These are phyloP conservation scores for Catocala nupta DNA, from an alignment of 2,888 invertebrate species.

Conservation along the genomic window DNA sequence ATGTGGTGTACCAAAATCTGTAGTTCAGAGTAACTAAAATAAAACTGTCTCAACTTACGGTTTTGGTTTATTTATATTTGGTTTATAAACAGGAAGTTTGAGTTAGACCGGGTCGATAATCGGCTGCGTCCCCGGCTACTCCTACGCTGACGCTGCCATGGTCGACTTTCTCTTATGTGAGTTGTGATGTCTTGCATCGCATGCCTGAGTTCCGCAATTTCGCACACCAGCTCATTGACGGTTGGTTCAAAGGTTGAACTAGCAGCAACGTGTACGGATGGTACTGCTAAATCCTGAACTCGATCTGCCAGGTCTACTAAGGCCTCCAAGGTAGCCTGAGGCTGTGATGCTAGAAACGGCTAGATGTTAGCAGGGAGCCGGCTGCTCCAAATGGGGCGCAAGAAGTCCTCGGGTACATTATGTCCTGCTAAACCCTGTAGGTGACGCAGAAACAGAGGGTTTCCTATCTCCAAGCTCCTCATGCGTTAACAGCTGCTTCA, in stretches of 20 bases:
- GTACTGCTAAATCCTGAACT: not conserved
- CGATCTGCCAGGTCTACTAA: not conserved
- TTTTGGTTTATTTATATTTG: too few relatives aligned
- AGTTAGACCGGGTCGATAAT: too few relatives aligned
- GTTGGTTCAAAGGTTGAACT: not conserved
- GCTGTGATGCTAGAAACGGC: not conserved
- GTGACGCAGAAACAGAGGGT: not conserved
- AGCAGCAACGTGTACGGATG: not conserved
- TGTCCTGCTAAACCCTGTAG: too few relatives aligned
- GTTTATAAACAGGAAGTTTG: too few relatives aligned
- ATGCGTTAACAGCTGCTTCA: not conserved
- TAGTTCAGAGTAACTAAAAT: too few relatives aligned
- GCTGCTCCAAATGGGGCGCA: too few relatives aligned
- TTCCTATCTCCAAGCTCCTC: not conserved
- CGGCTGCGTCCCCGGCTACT: not conserved
- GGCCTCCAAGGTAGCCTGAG: not conserved
- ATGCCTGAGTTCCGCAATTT: too few relatives aligned
- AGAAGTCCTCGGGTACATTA: too few relatives aligned
- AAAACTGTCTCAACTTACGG: too few relatives aligned
- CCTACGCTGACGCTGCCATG: not conserved
- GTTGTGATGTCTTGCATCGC: not conserved
- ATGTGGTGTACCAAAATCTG: too few relatives aligned
- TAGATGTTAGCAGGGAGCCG: not conserved
- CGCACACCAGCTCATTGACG: not conserved
- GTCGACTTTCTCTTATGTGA: not conserved